Evolutionary conservation across 2,888 invertebrate species (phyloP).

Genomic region (Harpalus rufipes): DNA sequence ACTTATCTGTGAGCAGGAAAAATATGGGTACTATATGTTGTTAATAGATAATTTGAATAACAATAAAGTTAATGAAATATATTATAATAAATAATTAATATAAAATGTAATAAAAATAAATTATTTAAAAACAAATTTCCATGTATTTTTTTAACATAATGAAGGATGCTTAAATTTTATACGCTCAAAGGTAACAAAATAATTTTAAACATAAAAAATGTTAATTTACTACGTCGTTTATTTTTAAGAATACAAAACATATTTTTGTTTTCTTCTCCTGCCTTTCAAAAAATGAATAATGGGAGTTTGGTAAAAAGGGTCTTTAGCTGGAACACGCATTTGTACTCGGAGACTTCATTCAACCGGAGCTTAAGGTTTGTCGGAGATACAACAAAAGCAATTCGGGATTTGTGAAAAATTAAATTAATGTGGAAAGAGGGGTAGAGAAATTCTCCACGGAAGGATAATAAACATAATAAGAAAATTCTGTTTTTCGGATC

Average conservation of each 20-base stretch:
- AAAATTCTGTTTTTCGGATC: slow-evolving; percentile 36
- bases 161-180: too few relatives aligned
- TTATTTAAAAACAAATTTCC: too few relatives aligned
- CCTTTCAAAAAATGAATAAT: neutral
- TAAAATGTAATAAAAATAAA: too few relatives aligned
- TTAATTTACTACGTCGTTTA: too few relatives aligned
- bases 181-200: too few relatives aligned
- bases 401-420: slow-evolving; percentile 1
- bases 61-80: too few relatives aligned
- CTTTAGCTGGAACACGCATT: neutral
- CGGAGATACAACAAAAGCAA: neutral
- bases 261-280: neutral
- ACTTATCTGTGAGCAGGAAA: too few relatives aligned
- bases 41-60: too few relatives aligned
- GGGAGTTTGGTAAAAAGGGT: neutral
- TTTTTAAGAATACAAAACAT: neutral
- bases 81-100: too few relatives aligned
- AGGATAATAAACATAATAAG: slow-evolving; percentile 14
- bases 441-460: neutral
- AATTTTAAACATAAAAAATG: too few relatives aligned
- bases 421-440: neutral
- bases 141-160: too few relatives aligned
- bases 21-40: too few relatives aligned
- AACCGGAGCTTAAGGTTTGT: neutral
- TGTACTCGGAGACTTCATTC: neutral